phyloP scores from a whole-genome alignment of 2,113 vertebrate genomes.

The Pelecanoides urinatrix region DNA sequence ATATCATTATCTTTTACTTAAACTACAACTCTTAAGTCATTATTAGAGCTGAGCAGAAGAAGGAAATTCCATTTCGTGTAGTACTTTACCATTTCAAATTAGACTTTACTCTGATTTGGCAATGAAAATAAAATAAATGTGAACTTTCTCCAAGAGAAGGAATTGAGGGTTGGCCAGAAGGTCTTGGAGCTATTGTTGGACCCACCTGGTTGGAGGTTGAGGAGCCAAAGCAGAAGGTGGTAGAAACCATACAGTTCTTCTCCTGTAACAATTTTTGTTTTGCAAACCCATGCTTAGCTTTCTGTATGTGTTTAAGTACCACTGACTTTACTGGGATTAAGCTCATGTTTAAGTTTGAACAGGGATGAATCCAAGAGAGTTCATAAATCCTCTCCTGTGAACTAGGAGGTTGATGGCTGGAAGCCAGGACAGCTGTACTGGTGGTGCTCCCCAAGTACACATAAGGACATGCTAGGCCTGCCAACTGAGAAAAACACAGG shows the following conservation, averaged over 20 bases:
- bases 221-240: background rate
- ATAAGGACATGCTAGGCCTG: background rate
- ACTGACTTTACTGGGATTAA: background rate
- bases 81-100: conserved; percentile 3
- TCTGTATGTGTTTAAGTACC: background rate
- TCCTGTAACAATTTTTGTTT: background rate
- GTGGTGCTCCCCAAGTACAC: background rate
- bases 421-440: background rate
- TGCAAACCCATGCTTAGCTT: background rate
- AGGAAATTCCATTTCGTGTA: conserved; percentile 6
- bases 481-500: background rate
- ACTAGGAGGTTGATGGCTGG: background rate
- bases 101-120: background rate
- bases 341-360: background rate
- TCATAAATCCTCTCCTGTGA: background rate
- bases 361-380: background rate
- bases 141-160: background rate
- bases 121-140: background rate
- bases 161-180: background rate
- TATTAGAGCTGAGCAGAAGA: background rate
- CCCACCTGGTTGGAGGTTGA: background rate
- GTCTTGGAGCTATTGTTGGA: background rate
- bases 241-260: background rate
- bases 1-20: background rate
- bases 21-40: background rate